These are phyloP conservation scores for Tolmerus cingulatus DNA, from an alignment of 2,888 invertebrate genomes.

Conservation along the genomic window DNA sequence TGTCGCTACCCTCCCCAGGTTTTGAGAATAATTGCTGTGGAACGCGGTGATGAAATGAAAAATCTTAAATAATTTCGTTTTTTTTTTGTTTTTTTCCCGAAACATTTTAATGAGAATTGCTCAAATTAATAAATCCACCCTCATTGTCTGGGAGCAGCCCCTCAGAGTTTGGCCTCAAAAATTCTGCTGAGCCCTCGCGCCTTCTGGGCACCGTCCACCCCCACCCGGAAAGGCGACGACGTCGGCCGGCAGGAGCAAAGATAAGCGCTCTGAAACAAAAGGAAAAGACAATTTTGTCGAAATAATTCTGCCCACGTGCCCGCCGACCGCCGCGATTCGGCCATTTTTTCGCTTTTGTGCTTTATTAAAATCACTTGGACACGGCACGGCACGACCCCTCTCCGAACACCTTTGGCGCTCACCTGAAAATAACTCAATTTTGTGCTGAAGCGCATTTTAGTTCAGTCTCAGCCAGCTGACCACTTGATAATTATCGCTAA, in stretches of 20 bases:
- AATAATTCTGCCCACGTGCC: slow-evolving; percentile 11
- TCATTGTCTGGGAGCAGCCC: background rate
- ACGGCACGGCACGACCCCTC: slow-evolving; percentile 1
- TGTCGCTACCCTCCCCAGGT: background rate
- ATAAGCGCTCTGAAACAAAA: background rate
- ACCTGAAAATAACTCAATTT: slow-evolving; percentile 44
- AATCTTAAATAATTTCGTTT: background rate
- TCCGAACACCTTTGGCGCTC: slow-evolving; percentile 13
- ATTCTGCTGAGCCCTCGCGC: background rate
- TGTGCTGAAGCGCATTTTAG: slow-evolving; percentile 40
- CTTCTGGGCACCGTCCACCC: background rate
- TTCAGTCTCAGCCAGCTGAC: slow-evolving; percentile 43
- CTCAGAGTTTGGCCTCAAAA: background rate
- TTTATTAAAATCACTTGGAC: slow-evolving; percentile 14
- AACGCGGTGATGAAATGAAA: background rate
- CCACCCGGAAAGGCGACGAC: background rate
- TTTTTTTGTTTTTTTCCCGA: background rate
- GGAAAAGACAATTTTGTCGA: background rate
- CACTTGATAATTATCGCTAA: slow-evolving; percentile 42
- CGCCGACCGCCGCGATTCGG: background rate
- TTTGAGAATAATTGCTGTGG: background rate
- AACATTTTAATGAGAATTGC: background rate
- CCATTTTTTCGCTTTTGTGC: slow-evolving; percentile 23
- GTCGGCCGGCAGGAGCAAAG: background rate
- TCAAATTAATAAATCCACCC: background rate